A percentile compares a stretch with the other conserved stretches of the same genome.
These are phyloP conservation scores for Drosophila bocqueti DNA, from an alignment of 1,140 invertebrate species.

Conservation along the genomic window DNA sequence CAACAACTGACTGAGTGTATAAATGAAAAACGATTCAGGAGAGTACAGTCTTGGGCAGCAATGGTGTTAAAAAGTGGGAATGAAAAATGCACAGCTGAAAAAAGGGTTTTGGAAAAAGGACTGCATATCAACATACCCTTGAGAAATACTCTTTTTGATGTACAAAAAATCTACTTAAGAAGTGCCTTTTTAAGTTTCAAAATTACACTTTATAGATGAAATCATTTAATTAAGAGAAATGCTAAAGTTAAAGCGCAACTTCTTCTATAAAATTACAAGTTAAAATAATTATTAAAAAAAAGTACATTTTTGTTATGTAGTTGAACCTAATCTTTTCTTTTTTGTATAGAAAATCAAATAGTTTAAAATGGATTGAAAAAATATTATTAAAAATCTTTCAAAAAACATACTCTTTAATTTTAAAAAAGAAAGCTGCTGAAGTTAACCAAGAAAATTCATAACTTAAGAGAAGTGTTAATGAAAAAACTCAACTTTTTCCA, in stretches of 20 bases:
- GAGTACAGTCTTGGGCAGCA: constrained; percentile 51
- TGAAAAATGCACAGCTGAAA: constrained; percentile 1
- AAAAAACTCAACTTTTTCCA: neutral
- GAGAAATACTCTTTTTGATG: neutral
- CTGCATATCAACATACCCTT: neutral
- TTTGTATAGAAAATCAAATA: too few relatives aligned
- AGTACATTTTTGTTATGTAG: too few relatives aligned
- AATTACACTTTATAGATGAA: too few relatives aligned
- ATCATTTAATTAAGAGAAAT: too few relatives aligned
- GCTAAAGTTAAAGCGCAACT: too few relatives aligned
- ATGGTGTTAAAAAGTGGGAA: constrained; percentile 2
- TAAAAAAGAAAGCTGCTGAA: too few relatives aligned
- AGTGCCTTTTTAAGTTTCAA: neutral
- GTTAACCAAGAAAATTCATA: neutral
- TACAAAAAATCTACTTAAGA: neutral
- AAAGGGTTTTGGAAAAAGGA: neutral
- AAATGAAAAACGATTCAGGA: constrained; percentile 64
- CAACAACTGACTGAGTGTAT: constrained; percentile 27
- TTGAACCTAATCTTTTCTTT: too few relatives aligned
- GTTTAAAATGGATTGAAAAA: too few relatives aligned
- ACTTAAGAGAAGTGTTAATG: neutral
- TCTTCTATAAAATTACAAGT: too few relatives aligned
- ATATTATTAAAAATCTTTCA: too few relatives aligned
- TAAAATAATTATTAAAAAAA: too few relatives aligned
- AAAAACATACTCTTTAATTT: too few relatives aligned